phyloP scores from a whole-genome alignment of 1,140 invertebrate genomes.

The Babylonia areolata region DNA sequence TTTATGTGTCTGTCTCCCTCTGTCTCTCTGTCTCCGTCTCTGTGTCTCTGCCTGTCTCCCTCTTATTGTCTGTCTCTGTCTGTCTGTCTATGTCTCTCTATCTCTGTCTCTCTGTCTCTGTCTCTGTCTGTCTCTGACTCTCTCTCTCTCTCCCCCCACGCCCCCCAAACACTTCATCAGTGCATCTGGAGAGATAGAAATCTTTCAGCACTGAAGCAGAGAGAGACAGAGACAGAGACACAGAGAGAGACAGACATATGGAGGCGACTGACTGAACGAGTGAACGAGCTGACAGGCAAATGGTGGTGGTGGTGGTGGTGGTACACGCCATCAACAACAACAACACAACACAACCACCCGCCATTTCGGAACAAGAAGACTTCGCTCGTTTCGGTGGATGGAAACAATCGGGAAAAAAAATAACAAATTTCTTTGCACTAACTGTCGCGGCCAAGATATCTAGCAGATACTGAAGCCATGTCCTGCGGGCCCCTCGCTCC shows the following conservation, averaged over 20 bases:
- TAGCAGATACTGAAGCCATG: not conserved
- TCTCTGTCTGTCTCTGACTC: not conserved
- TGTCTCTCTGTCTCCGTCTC: not conserved
- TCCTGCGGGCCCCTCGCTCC: not conserved
- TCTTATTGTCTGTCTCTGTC: not conserved
- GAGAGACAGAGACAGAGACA: not conserved
- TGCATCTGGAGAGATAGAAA: not conserved
- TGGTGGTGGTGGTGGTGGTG: not conserved
- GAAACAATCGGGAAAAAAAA: slow-evolving; percentile 7
- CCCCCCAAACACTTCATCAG: not conserved
- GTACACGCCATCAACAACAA: not conserved
- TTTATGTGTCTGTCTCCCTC: not conserved
- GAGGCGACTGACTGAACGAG: not conserved
- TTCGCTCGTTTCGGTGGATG: not conserved
- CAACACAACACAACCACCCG: not conserved
- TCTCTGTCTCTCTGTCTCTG: not conserved
- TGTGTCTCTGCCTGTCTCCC: not conserved
- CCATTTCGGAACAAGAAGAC: not conserved
- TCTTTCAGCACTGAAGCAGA: not conserved
- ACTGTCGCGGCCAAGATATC: slow-evolving; percentile 1
- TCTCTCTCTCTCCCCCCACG: not conserved
- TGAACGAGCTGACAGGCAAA: too few relatives aligned
- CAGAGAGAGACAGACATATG: not conserved
- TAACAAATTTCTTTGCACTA: slow-evolving; percentile 12
- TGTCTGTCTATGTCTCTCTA: not conserved